phyloP scores from a whole-genome alignment of 2,888 invertebrate genomes.

The Stegophylla sp. region DNA sequence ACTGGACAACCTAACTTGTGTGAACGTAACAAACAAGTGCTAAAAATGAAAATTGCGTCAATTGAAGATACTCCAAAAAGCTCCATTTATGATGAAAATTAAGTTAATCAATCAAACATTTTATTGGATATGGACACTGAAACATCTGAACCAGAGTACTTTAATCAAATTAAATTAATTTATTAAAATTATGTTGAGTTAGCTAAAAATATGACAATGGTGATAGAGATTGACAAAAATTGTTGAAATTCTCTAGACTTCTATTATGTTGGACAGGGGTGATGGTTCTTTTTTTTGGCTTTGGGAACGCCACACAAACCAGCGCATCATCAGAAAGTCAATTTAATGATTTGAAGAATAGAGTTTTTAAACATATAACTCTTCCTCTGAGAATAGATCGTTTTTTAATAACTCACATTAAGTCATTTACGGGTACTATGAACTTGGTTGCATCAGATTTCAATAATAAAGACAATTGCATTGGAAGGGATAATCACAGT shows the following conservation, averaged over 20 bases:
- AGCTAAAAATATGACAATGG: constrained; percentile 7
- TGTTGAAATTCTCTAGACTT: constrained; percentile 20
- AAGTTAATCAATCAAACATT: background rate
- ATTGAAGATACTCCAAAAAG: constrained; percentile 10
- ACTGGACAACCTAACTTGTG: background rate
- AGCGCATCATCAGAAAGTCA: constrained; percentile 28
- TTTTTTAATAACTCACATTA: constrained; percentile 27
- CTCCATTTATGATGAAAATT: background rate
- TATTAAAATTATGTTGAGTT: constrained; percentile 10
- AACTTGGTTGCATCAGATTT: constrained; percentile 14
- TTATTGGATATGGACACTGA: background rate
- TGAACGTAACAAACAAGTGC: background rate
- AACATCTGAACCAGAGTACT: constrained; percentile 8
- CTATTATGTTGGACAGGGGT: constrained; percentile 22
- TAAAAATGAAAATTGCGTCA: constrained; percentile 16
- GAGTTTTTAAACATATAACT: constrained; percentile 17
- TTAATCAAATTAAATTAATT: background rate
- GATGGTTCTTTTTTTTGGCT: constrained; percentile 10
- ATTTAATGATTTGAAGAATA: constrained; percentile 17
- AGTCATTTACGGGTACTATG: constrained; percentile 14
- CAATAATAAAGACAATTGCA: background rate
- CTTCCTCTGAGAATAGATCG: constrained; percentile 7
- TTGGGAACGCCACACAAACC: constrained; percentile 13
- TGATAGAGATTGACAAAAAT: constrained; percentile 5
- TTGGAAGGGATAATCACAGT: no score